These are phyloP conservation scores for Calephelis nemesis DNA, from an alignment of 1,140 invertebrate species.

Conservation along the genomic window DNA sequence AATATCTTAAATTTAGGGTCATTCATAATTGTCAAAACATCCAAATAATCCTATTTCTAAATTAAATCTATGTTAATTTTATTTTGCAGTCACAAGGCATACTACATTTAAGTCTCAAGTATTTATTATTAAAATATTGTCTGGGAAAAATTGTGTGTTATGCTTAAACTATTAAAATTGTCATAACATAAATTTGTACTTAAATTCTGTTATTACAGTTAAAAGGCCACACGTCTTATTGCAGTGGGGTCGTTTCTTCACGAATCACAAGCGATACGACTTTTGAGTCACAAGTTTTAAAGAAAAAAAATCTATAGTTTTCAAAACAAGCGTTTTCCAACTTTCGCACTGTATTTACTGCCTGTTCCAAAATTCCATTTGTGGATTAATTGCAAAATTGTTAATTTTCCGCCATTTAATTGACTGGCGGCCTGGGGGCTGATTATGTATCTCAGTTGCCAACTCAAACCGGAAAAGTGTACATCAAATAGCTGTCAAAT, in stretches of 20 bases:
- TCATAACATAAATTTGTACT: conserved; percentile 16
- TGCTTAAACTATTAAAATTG: conserved; percentile 12
- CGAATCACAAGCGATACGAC: conserved; percentile 1
- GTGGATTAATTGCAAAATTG: too few relatives aligned
- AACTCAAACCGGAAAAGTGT: too few relatives aligned
- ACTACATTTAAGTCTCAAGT: neutral
- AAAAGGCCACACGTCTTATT: conserved; percentile 10
- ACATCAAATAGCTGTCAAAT: too few relatives aligned
- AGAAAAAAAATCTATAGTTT: too few relatives aligned
- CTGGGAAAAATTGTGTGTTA: neutral
- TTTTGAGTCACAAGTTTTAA: neutral
- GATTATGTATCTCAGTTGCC: too few relatives aligned
- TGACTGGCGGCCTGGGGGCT: too few relatives aligned
- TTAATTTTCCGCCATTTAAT: too few relatives aligned
- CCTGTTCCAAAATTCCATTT: too few relatives aligned
- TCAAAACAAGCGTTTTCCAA: too few relatives aligned
- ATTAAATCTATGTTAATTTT: neutral
- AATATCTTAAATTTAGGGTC: neutral
- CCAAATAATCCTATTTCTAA: neutral
- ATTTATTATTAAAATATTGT: neutral
- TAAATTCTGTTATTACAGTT: conserved; percentile 9
- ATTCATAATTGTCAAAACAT: neutral
- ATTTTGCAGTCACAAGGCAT: conserved; percentile 10
- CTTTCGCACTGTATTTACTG: too few relatives aligned
- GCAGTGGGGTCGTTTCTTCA: neutral